These are phyloP conservation scores for Manis pentadactyla DNA, from an alignment of 2,797 vertebrate genomes.

Conservation along the genomic window DNA sequence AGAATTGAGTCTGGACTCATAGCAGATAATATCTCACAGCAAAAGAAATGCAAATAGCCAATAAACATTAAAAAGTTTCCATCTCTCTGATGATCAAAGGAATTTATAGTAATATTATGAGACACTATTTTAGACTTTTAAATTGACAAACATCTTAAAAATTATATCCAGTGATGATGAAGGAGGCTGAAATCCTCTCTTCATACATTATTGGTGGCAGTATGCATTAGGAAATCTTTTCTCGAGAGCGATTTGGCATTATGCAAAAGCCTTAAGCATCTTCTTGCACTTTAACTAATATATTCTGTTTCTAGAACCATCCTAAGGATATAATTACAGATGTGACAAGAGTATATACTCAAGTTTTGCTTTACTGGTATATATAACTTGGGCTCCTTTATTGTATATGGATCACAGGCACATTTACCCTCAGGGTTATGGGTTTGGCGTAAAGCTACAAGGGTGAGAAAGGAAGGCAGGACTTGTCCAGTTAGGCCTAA, in stretches of 20 bases:
- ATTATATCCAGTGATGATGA: background rate
- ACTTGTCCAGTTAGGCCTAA: background rate
- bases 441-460: background rate
- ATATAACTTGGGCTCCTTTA: background rate
- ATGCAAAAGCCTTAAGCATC: background rate
- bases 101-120: slow-evolving; percentile 13
- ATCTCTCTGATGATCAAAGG: slow-evolving; percentile 33
- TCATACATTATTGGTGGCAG: background rate
- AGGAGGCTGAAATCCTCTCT: background rate
- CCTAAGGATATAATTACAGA: background rate
- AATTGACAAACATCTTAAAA: slow-evolving; percentile 5
- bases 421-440: background rate
- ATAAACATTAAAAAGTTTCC: slow-evolving; percentile 42
- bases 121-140: slow-evolving; percentile 22
- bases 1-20: slow-evolving; percentile 61
- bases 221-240: background rate
- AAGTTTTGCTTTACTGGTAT: background rate
- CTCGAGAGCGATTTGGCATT: background rate
- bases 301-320: background rate
- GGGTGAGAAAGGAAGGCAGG: background rate
- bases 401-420: background rate
- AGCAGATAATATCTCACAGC: slow-evolving; percentile 65
- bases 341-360: background rate
- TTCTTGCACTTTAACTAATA: background rate
- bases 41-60: slow-evolving; percentile 66